Evolutionary conservation across 2,113 vertebrate genomes (phyloP).

Genomic region (Notarius quadriscutis): DNA sequence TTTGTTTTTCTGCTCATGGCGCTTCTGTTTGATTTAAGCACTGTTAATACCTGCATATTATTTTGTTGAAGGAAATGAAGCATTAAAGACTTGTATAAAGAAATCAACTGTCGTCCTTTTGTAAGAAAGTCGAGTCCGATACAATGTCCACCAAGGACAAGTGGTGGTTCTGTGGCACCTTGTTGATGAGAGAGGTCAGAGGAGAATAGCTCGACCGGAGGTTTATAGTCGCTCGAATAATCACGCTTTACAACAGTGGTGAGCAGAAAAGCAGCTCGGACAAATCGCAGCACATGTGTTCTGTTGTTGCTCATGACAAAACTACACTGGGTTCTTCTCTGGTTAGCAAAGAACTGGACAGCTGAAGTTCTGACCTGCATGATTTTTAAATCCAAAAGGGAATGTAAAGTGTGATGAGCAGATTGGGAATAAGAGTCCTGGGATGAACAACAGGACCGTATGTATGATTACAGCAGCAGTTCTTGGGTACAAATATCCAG

Average conservation of each 20-base stretch:
- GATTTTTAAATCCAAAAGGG: too few relatives aligned
- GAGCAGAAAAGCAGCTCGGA: neutral
- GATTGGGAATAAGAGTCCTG: neutral
- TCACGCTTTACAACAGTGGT: neutral
- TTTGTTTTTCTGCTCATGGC: constrained; percentile 62
- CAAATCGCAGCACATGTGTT: neutral
- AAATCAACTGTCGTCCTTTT: neutral
- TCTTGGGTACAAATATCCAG: too few relatives aligned
- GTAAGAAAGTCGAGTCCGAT: neutral
- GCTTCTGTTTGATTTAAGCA: constrained; percentile 58
- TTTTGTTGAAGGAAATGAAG: constrained; percentile 45
- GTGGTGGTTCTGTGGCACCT: neutral
- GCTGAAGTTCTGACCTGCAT: too few relatives aligned
- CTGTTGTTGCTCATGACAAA: too few relatives aligned
- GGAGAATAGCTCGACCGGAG: neutral
- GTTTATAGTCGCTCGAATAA: neutral
- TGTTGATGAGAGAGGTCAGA: neutral
- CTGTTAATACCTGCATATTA: constrained; percentile 55
- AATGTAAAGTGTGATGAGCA: too few relatives aligned
- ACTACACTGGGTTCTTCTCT: neutral
- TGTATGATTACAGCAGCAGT: neutral
- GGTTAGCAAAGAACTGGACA: neutral
- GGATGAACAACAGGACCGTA: neutral
- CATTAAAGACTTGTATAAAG: constrained; percentile 70
- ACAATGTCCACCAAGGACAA: neutral